Conservation (phyloP, 2,888 invertebrate genomes). For the Athripsodes cinereus region DNA sequence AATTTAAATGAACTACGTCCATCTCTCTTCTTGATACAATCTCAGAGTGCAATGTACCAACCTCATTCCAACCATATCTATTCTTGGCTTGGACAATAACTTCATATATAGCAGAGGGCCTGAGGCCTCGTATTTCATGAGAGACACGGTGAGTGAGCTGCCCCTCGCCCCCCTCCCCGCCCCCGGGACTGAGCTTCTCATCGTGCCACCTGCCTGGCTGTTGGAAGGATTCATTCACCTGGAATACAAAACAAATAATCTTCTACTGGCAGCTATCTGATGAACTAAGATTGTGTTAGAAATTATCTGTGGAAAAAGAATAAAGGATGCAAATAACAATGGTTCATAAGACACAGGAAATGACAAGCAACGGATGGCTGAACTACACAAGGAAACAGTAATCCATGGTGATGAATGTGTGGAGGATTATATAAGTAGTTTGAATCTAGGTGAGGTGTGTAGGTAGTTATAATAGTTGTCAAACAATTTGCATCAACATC, state of each 20-base stretch:
- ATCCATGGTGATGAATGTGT: too few species aligned
- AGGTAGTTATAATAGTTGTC: too few species aligned
- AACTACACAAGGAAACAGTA: too few species aligned
- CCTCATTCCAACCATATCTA: conserved; percentile 69
- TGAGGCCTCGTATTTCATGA: conserved; percentile 57
- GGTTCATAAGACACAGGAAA: neutral
- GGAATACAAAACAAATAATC: conserved; percentile 28
- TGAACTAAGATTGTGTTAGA: too few species aligned
- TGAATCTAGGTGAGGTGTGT: too few species aligned
- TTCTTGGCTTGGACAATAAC: conserved; percentile 71
- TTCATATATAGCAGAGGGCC: conserved; percentile 64
- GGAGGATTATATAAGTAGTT: too few species aligned
- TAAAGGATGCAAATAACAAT: neutral
- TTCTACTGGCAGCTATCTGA: too few species aligned
- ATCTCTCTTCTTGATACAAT: too few species aligned
- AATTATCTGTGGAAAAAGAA: too few species aligned
- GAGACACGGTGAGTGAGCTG: conserved; percentile 49
- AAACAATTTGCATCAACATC: too few species aligned
- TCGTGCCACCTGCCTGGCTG: conserved; percentile 68
- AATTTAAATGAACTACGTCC: too few species aligned
- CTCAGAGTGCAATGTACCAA: conserved; percentile 27
- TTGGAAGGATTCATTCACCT: conserved; percentile 68
- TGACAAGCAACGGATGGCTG: too few species aligned
- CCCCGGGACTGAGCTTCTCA: conserved; percentile 41
- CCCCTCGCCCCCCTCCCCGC: conserved; percentile 33